A percentile compares a stretch with the other conserved stretches of the same genome.
Evolutionary conservation across 64 coral and sea anemone species (phyloP).

Genomic region (Hydrozoanthus tunicans): DNA sequence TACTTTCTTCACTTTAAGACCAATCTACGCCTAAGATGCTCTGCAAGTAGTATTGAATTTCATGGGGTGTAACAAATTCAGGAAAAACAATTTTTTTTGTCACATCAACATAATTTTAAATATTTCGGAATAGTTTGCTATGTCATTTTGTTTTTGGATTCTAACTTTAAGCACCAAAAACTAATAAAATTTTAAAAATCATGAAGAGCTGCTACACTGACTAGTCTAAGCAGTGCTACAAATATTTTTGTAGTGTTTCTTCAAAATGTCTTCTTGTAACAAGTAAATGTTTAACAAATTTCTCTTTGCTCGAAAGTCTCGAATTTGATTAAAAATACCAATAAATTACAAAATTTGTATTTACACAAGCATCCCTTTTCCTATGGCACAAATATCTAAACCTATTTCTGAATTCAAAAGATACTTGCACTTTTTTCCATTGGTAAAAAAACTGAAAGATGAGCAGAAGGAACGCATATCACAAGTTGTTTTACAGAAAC

Average conservation of each 20-base stretch:
- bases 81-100: conserved; percentile 4
- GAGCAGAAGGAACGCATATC: not conserved
- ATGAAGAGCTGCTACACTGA: no score
- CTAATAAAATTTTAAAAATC: no score
- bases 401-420: not conserved
- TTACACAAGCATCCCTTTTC: no score
- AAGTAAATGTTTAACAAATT: no score
- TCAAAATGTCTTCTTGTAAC: no score
- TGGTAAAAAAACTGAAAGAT: not conserved
- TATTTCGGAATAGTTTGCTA: conserved; percentile 10
- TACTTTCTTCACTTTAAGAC: conserved; percentile 19
- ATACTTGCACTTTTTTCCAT: not conserved
- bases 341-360: no score
- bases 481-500: conserved; percentile 50
- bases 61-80: conserved; percentile 20
- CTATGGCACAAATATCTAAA: no score
- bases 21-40: not conserved
- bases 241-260: no score
- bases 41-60: conserved; percentile 14
- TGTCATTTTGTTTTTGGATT: not conserved
- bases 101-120: conserved; percentile 1
- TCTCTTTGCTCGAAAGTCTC: no score
- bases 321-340: no score
- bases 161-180: no score
- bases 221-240: no score